phyloP scores from a whole-genome alignment of 2,797 vertebrate genomes.

The Chrysocyon brachyurus region DNA sequence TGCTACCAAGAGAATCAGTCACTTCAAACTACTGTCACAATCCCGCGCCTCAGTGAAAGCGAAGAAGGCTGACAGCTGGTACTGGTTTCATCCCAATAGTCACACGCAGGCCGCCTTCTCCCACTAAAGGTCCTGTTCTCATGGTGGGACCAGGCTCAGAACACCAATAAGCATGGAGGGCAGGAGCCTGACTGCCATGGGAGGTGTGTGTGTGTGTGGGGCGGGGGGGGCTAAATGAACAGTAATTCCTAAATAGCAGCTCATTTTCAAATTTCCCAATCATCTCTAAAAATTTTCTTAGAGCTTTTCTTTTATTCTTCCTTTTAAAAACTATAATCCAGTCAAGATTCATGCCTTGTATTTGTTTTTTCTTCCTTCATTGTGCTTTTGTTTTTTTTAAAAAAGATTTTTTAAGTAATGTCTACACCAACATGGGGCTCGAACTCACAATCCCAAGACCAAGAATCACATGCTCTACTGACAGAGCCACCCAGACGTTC shows the following conservation, averaged over 20 bases:
- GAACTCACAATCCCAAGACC: background rate
- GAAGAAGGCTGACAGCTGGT: background rate
- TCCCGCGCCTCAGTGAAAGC: background rate
- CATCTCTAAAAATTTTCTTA: background rate
- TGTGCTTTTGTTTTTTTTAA: background rate
- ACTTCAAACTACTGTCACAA: background rate
- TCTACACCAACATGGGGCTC: background rate
- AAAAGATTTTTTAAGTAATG: background rate
- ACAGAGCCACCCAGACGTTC: background rate
- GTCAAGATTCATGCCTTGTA: background rate
- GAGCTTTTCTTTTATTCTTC: background rate
- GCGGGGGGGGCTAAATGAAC: background rate
- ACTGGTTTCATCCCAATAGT: background rate
- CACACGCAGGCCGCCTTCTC: background rate
- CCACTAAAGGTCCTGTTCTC: background rate
- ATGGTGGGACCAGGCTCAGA: background rate
- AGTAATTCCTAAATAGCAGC: background rate
- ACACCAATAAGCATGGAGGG: rapidly evolving
- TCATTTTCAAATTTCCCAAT: background rate
- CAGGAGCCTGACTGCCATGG: background rate
- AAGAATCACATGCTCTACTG: rapidly evolving
- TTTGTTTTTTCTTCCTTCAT: background rate
- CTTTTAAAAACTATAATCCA: background rate
- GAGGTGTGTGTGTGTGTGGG: no score
- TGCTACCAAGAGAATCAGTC: background rate